phyloP scores from a whole-genome alignment of 1,140 invertebrate genomes.

The Leptestheria dahalacensis region DNA sequence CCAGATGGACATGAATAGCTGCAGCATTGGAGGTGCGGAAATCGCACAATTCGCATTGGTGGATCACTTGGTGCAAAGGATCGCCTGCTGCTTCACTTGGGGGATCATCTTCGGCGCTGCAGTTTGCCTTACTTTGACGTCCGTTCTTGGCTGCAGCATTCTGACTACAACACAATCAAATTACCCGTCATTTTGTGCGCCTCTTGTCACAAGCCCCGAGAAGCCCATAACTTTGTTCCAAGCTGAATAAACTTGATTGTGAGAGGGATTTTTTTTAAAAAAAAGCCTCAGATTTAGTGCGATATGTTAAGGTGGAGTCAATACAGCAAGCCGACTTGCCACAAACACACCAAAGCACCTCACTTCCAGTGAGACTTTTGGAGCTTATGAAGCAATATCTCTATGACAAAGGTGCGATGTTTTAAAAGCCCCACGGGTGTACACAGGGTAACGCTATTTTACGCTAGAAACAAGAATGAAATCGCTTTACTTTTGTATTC shows the following conservation, averaged over 20 bases:
- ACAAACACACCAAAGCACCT: no score
- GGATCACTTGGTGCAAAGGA: constrained; percentile 21
- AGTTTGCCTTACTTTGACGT: background rate
- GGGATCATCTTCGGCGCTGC: background rate
- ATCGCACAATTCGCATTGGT: constrained; percentile 27
- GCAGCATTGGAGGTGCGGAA: constrained; percentile 23
- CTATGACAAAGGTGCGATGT: background rate
- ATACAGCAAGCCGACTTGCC: no score
- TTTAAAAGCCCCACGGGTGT: background rate
- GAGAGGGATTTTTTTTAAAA: no score
- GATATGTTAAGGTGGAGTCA: no score
- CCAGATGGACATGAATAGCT: background rate
- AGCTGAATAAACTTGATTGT: no score
- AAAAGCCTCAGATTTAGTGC: no score
- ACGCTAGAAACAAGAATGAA: background rate
- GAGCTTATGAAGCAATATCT: no score
- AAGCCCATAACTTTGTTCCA: background rate
- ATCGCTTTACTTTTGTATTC: background rate
- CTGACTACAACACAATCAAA: background rate
- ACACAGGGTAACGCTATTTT: background rate
- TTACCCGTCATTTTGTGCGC: background rate
- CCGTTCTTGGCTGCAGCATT: background rate
- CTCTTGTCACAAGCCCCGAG: background rate
- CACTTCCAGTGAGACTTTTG: no score
- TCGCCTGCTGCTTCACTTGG: background rate